Evolutionary conservation across 2,113 vertebrate species (phyloP), one percentile per base, ranked within the genome.

Genomic region (Gambusia holbrooki): DNA sequence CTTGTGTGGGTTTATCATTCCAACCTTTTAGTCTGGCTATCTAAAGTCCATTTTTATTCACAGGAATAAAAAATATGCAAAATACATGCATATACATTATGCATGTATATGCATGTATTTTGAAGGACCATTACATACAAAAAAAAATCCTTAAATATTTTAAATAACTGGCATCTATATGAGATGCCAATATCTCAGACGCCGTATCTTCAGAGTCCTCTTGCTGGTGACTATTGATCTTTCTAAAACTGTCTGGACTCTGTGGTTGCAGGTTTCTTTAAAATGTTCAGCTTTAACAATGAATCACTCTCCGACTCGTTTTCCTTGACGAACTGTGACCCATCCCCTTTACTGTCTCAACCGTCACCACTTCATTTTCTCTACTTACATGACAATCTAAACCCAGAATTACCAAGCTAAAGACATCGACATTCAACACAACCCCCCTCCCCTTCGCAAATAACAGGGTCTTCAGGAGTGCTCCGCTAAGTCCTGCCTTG

Each of bases 401-500:
- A 65, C 10, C 13, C 69, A 35, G 28, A 28, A 33, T 64, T 40
- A 63, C 71, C 48, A 51, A 61, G 37, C 48, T 77, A 58, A 71
- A 83, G 79, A 73, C 60, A 70, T 66, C 66, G 71, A 78, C 40
- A 33, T 33, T 17, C 79, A 78, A 40, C 58, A 84, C 60, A 66
- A 76, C 62, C 58, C 65, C 66, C 71, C 69, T 73, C 9, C 32
- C 69, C 10, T 19, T 19, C 29, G 64, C 37, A 85, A 85, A 89
- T 74, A 72, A 80, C 65, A 66, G 70, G 76, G 58, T 77, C 74
- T 76, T 80, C 82, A 82, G 71, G 78, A 85, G 82, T 51, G 76
- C 73, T 80, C 42, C 51, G 71, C 73, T 68, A 66, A 85, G 69
- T 84, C 85, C 82, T 89, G 83, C 83, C 87, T 86, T 69, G 90